These are phyloP conservation scores for Aphelenchoides fujianensis DNA, from an alignment of 1,140 invertebrate genomes.

Conservation along the genomic window DNA sequence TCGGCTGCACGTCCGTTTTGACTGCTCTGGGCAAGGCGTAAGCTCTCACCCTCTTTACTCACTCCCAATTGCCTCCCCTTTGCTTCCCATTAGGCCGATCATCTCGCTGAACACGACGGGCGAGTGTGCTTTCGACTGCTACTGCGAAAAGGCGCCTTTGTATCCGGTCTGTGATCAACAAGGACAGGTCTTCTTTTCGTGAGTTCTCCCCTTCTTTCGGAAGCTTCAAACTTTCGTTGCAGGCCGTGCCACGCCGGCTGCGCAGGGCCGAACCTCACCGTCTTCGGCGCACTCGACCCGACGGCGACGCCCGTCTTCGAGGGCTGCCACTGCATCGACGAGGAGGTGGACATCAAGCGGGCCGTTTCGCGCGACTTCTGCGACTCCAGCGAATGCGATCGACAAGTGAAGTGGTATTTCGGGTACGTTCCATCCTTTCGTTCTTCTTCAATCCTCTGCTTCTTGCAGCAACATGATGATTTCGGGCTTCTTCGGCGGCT, in stretches of 20 bases:
- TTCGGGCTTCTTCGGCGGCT: slow-evolving; percentile 44
- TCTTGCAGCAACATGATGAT: slow-evolving; percentile 9
- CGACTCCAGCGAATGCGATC: slow-evolving; percentile 43
- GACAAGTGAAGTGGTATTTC: slow-evolving; percentile 34
- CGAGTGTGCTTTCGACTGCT: slow-evolving; percentile 47
- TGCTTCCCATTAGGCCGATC: slow-evolving; percentile 31
- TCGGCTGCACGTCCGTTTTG: slow-evolving; percentile 58
- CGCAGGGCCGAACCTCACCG: slow-evolving; percentile 28
- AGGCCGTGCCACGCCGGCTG: slow-evolving; percentile 46
- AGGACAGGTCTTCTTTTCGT: slow-evolving; percentile 51
- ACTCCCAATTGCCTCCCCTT: too few relatives aligned
- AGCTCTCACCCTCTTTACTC: slow-evolving; percentile 3
- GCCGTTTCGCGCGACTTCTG: slow-evolving; percentile 54
- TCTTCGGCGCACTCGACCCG: slow-evolving; percentile 29
- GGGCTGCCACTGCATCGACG: slow-evolving; percentile 28
- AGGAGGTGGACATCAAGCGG: background rate
- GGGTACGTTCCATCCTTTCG: background rate
- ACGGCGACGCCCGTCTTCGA: slow-evolving; percentile 35
- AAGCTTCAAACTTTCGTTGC: too few relatives aligned
- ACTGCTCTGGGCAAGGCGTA: slow-evolving; percentile 35
- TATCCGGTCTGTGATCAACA: slow-evolving; percentile 56
- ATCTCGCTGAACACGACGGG: slow-evolving; percentile 52
- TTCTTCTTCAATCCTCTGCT: too few relatives aligned
- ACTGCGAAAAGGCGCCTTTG: slow-evolving; percentile 51
- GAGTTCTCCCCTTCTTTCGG: too few relatives aligned